Percentiles rank a stretch among this genome's conserved stretches.
phyloP scores from a whole-genome alignment of 2,797 vertebrate species.

The Garrulus glandarius region DNA sequence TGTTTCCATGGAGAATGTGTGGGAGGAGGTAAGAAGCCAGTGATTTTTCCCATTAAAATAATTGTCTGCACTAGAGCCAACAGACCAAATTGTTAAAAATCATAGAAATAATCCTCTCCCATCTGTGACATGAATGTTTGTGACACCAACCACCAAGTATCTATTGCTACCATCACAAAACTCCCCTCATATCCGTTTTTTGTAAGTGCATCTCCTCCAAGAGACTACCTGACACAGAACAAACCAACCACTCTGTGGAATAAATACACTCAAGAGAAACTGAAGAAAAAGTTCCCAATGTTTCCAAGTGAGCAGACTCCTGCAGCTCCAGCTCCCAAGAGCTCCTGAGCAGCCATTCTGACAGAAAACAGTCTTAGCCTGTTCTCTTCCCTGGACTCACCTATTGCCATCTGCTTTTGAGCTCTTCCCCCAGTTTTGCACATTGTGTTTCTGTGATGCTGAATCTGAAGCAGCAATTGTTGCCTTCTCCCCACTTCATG shows the following conservation, averaged over 20 bases:
- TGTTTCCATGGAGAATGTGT: constrained; percentile 65
- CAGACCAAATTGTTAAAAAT: background rate
- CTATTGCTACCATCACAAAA: background rate
- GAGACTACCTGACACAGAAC: background rate
- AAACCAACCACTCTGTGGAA: background rate
- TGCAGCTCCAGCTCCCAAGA: background rate
- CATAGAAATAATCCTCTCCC: background rate
- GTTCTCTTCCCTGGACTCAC: background rate
- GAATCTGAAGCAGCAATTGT: background rate
- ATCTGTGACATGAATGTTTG: background rate
- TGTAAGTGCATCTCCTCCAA: background rate
- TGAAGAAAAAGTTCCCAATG: background rate
- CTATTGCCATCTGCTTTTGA: background rate
- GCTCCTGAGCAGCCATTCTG: background rate
- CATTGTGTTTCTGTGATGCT: background rate
- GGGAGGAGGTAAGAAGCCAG: constrained; percentile 28
- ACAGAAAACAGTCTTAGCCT: background rate
- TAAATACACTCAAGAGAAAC: background rate
- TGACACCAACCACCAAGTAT: background rate
- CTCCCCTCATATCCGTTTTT: background rate
- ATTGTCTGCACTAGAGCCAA: background rate
- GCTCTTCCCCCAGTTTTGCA: background rate
- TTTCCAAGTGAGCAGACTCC: background rate
- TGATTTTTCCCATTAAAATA: constrained; percentile 29
- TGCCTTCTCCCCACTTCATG: background rate